Conservation (phyloP, 2,797 vertebrate species). For the Cirrhinus molitorella region DNA sequence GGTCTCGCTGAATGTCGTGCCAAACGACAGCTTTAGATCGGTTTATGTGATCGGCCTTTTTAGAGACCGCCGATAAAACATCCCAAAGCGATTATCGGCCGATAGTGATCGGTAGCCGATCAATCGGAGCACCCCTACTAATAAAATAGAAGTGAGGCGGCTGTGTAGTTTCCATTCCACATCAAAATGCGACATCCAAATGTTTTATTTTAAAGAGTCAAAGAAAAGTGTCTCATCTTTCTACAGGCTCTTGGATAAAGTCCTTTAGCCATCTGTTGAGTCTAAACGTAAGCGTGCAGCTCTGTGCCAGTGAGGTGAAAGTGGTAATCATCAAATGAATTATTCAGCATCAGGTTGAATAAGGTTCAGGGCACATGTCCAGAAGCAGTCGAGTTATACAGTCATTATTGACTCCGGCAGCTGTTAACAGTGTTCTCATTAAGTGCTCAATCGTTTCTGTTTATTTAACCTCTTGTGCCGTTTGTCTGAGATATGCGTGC, state of each 20-base stretch:
- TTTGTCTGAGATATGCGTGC: constrained; percentile 30
- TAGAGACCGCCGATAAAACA: too few relatives aligned
- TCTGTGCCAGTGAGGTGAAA: neutral
- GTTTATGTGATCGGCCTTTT: too few relatives aligned
- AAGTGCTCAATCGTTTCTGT: neutral
- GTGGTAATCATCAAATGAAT: constrained; percentile 2
- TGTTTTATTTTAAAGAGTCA: neutral
- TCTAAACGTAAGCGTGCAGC: neutral
- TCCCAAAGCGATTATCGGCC: too few relatives aligned
- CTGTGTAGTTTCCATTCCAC: neutral
- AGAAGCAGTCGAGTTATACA: neutral
- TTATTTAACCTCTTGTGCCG: constrained; percentile 18
- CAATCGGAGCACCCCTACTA: too few relatives aligned
- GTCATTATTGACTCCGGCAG: constrained; percentile 7
- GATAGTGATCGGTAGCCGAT: too few relatives aligned
- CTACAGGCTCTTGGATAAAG: neutral
- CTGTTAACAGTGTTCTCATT: constrained; percentile 21
- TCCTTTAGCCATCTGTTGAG: neutral
- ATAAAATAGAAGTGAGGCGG: neutral
- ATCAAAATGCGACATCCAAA: neutral
- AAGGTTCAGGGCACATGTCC: neutral
- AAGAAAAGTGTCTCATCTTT: neutral
- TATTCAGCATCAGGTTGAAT: constrained; percentile 11
- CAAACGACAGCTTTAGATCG: too few relatives aligned
- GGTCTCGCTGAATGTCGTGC: too few relatives aligned